Evolutionary conservation across 2,888 invertebrate genomes (phyloP), one percentile per base, ranked within the genome.

Genomic region (Xanthia togata): DNA sequence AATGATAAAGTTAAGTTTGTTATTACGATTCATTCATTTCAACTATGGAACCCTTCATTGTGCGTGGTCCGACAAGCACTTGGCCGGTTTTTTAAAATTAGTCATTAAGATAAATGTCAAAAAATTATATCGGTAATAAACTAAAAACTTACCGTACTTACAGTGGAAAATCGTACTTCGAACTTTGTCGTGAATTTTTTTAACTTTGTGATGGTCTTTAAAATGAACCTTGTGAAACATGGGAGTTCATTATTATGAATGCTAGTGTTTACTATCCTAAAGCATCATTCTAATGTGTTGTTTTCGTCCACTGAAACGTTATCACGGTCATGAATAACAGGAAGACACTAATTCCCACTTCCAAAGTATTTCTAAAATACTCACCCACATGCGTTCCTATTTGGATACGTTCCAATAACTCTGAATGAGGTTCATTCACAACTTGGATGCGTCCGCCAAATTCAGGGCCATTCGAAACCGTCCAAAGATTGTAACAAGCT

Each of bases 351-450:
- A 79, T 70, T 71, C 55, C 78, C 70, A 75, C 70, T 78, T 53
- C 23, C 35, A 64, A 76, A 85, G 57, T 79, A 76, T 65, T 86
- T 57, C 47, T 70, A 76, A 86, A 87, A 77, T 83, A 78, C 80
- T 79, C 70, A 76, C 80, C 65, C 72, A 69, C 77, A 74, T 88
- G 82, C 87, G 82, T 86, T 74, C 20, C 47, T 72, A 86, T 82
- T 87, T 86, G 87, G 87, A 82, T 65, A 53, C 26, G 73, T 82
- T 87, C 87, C 87, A 88, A 82, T 88, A 72, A 87, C 64, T 69
- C 60, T 79, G 75, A 87, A 83, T 76, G 73, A 73, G 72, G 63
- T 88, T 57, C 78, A 82, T 87, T 88, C 73, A 86, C n/a, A 79
- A 71, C 77, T 82, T 70, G 23, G 57, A 82, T 79, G 79, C 44